Evolutionary conservation across 1,140 invertebrate species (phyloP).

Genomic region (Portunus trituberculatus): DNA sequence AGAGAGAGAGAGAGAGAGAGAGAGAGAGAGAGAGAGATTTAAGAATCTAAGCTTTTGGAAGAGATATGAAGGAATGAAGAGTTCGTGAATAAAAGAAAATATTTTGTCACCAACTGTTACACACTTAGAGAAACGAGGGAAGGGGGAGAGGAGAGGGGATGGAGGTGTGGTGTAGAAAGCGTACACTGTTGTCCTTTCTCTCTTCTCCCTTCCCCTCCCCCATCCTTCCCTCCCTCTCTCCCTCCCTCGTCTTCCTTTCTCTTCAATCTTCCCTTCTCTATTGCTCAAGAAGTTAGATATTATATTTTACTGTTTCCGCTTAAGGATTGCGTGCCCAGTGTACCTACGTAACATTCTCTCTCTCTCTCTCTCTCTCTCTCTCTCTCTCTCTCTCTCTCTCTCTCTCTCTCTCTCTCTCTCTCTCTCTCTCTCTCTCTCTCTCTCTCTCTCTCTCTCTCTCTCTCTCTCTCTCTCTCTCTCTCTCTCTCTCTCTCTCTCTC

Average conservation of each 20-base stretch:
- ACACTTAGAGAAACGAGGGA: background rate
- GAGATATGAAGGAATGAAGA: too few species aligned
- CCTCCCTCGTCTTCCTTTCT: too few species aligned
- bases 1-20: too few species aligned
- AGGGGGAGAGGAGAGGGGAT: background rate
- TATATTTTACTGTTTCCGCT: background rate
- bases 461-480: slow-evolving; percentile 20
- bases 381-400: slow-evolving; percentile 17
- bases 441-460: background rate
- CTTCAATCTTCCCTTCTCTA: background rate
- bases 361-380: background rate
- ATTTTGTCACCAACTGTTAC: too few species aligned
- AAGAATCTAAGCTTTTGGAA: too few species aligned
- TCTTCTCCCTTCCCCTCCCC: too few species aligned
- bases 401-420: slow-evolving; percentile 20
- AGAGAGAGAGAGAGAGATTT: too few species aligned
- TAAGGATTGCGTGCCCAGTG: background rate
- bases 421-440: slow-evolving; percentile 7
- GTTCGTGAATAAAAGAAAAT: too few species aligned
- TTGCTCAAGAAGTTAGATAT: background rate
- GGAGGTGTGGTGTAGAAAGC: background rate
- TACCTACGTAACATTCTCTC: background rate
- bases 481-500: slow-evolving; percentile 20
- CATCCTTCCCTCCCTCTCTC: background rate
- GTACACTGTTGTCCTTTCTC: background rate